Evolutionary conservation across 2,113 vertebrate species (phyloP).

Genomic region (Perca fluviatilis): DNA sequence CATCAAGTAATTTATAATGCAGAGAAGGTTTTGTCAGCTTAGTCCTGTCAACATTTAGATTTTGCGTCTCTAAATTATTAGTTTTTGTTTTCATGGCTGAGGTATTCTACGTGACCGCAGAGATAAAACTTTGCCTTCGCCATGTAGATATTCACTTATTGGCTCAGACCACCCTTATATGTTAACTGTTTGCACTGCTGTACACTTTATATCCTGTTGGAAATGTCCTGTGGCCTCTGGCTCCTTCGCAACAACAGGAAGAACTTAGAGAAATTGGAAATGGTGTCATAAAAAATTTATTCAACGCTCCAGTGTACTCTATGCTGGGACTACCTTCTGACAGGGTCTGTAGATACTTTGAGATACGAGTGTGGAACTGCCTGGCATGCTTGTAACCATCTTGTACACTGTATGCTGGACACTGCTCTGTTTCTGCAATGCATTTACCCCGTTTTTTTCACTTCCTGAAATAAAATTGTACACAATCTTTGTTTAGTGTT

Average conservation of each 20-base stretch:
- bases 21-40: not conserved
- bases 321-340: conserved; percentile 49
- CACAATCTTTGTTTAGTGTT: conserved; percentile 39
- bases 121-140: not conserved
- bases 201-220: conserved; percentile 51
- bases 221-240: conserved; percentile 46
- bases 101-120: not conserved
- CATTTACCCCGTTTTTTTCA: conserved; percentile 72
- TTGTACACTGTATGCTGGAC: conserved; percentile 70
- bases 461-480: conserved; percentile 72
- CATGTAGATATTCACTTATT: conserved; percentile 9
- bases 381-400: conserved; percentile 68
- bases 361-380: conserved; percentile 44
- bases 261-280: conserved; percentile 16
- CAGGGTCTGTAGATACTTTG: conserved; percentile 50
- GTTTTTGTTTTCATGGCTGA: conserved; percentile 17
- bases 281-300: not conserved
- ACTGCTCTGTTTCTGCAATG: conserved; percentile 65
- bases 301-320: conserved; percentile 9
- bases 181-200: conserved; percentile 67
- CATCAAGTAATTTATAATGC: not conserved
- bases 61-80: not conserved
- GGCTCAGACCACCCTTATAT: conserved; percentile 17
- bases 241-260: conserved; percentile 12
- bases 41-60: conserved; percentile 1